Percentiles rank a stretch among this genome's conserved stretches.
phyloP scores from a whole-genome alignment of 1,140 invertebrate genomes.

The Drosophila obscura region DNA sequence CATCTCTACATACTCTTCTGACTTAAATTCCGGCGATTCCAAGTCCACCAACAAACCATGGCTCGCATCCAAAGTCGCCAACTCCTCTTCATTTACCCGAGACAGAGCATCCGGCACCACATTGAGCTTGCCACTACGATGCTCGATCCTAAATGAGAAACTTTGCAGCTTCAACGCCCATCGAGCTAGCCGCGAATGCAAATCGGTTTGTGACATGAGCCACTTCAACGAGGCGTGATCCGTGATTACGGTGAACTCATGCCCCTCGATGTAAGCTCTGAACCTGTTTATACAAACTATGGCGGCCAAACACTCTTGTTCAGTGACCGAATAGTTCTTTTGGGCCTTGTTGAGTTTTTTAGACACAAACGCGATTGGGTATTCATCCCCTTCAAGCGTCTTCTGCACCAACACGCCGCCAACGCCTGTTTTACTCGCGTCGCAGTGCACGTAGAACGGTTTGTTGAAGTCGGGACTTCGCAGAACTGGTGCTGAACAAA shows the following conservation, averaged over 20 bases:
- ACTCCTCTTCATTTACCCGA: neutral
- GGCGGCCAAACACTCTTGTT: neutral
- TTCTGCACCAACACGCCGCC: neutral
- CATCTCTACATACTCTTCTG: neutral
- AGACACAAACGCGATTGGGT: neutral
- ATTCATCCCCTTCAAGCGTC: neutral
- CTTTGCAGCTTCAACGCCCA: slow-evolving; percentile 5
- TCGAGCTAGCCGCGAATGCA: neutral
- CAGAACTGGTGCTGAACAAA: slow-evolving; percentile 1
- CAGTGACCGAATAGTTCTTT: neutral
- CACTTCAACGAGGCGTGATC: neutral
- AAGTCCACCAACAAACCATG: neutral
- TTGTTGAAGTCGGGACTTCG: neutral
- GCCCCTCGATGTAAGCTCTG: neutral
- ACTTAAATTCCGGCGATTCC: neutral
- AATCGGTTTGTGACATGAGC: neutral
- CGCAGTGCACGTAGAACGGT: neutral
- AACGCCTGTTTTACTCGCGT: neutral
- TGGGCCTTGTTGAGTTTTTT: neutral
- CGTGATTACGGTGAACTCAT: slow-evolving; percentile 3
- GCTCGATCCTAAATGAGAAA: slow-evolving; percentile 2
- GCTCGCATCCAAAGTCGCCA: neutral
- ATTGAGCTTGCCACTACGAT: neutral
- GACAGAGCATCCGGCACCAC: slow-evolving; percentile 4
- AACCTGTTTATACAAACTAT: neutral